Conservation (phyloP, 2,888 invertebrate species). For the Anaspis maculata region DNA sequence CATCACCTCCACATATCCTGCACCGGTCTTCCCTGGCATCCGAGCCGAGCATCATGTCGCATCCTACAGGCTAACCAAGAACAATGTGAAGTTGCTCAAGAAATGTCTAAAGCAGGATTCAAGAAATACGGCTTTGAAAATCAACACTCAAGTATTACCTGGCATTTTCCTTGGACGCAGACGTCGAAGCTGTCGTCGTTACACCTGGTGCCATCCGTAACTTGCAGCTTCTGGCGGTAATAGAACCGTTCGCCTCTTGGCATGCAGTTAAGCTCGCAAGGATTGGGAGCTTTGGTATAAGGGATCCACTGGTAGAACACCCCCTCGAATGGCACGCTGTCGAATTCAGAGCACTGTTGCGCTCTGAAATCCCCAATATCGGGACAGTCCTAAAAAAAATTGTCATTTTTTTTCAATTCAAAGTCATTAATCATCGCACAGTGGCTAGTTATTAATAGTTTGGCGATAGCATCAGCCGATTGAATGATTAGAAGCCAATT, state of each 20-base stretch:
- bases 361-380: constrained; percentile 74
- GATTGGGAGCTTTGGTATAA: constrained; percentile 77
- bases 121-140: constrained; percentile 1
- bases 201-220: constrained; percentile 79
- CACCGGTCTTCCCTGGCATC: constrained; percentile 81
- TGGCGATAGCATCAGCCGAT: no score
- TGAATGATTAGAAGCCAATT: no score
- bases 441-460: no score
- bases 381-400: constrained; percentile 68
- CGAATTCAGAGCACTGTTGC: constrained; percentile 82
- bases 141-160: constrained; percentile 49
- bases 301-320: constrained; percentile 83
- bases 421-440: no score
- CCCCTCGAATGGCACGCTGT: constrained; percentile 74
- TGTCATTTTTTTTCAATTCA: no score
- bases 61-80: constrained; percentile 71
- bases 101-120: constrained; percentile 1
- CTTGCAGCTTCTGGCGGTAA: constrained; percentile 71
- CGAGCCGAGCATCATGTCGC: constrained; percentile 91
- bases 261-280: constrained; percentile 94
- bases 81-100: background rate
- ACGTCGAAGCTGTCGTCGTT: constrained; percentile 77
- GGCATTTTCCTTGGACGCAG: constrained; percentile 90
- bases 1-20: constrained; percentile 86
- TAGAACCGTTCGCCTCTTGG: constrained; percentile 87